Evolutionary conservation across 2,113 vertebrate species (phyloP), one percentile per base, ranked within the genome.

Genomic region (Rynchops niger): DNA sequence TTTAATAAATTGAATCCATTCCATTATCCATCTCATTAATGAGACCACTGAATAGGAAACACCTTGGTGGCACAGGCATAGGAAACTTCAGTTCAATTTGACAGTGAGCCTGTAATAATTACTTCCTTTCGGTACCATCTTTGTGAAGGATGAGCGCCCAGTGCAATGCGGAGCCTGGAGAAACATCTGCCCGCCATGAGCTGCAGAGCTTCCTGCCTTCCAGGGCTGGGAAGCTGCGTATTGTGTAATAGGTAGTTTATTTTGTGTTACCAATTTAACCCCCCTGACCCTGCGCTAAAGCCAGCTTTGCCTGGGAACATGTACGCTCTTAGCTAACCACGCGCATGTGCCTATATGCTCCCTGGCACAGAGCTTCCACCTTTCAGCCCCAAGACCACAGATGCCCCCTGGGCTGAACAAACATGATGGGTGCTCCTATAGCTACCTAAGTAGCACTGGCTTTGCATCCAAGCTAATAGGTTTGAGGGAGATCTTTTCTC

Each of bases 1-100:
- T 93, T 95, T 93, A 89, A 94, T 87, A 94, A 93, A 96, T 94
- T 82, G 12, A 84, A 59, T 91, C 69, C 29, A 87, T 77, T 87
- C 81, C 47, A 79, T 94, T 91, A 96, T 93, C 91, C 84, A 76
- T 47, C 72, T 94, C 50, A 71, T 95, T 93, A 96, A 89, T 82
- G 73, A 87, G 56, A 79, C 69, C 95, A 87, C 61, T 87, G 86
- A 96, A 93, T 50, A 93, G 55, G 77, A 96, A 93, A 89, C 83
- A 94, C 93, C 81, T 94, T 91, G 47, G 73, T 93, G 65, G 83
- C 40, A 73, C 83, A 26, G 82, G 61, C 59, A 52, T 30, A 86
- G 80, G 50, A 71, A 88, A 36, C 58, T 92, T 83, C 20, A 79
- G 65, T 81, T 91, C 52, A 72, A 50, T 49, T 34, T 87, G 47